Evolutionary conservation across 92 coral and sea anemone genomes (phyloP), one percentile per base, ranked within the genome.

Genomic region (Zoanthus solanderi): DNA sequence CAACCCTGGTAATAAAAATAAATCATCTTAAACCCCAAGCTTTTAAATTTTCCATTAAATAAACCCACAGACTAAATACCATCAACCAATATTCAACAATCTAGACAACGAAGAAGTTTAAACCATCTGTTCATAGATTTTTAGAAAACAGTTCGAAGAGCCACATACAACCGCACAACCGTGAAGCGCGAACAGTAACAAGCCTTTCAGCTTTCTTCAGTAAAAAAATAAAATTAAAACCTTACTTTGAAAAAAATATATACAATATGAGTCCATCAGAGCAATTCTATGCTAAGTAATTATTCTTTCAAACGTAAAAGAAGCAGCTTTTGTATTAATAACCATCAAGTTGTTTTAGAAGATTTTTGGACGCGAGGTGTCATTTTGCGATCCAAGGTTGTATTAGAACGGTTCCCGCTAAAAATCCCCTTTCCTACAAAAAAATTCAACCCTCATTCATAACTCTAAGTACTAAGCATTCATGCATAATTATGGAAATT

Each of bases 401-500:
- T 65, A 46, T 65, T 54, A 75, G 37, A 37, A 50, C 53, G 29
- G 74, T 66, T 16, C 54, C 28, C 17, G 63, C 52, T 15, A 67
- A 30, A 18, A 23, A 63, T 13, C 18, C 42, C 75, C 76, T 34
- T 46, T 66, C 23, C 58, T 50, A 42, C 23, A 47, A 8, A 66
- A 37, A 29, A 65, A 66, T 81, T 46, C 61, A 81, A 81, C 74
- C 37, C 66, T 81, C 75, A 81, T 7, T 45, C 75, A 46, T 30
- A 28, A 9, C 42, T 11, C 14, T 46, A 30, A 23, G 85, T 81
- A 75, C 45, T 12, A 67, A 46, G 31, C 28, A 65, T 81, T 81
- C 61, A 81, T 71, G 75, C 46, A 67, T 81, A 81, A 65, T 81
- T 81, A 81, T 81, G 85, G 85, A 81, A 81, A 81, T 81, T 81